These are phyloP conservation scores for Perccottus glenii DNA, from an alignment of 2,113 vertebrate genomes.

Conservation along the genomic window DNA sequence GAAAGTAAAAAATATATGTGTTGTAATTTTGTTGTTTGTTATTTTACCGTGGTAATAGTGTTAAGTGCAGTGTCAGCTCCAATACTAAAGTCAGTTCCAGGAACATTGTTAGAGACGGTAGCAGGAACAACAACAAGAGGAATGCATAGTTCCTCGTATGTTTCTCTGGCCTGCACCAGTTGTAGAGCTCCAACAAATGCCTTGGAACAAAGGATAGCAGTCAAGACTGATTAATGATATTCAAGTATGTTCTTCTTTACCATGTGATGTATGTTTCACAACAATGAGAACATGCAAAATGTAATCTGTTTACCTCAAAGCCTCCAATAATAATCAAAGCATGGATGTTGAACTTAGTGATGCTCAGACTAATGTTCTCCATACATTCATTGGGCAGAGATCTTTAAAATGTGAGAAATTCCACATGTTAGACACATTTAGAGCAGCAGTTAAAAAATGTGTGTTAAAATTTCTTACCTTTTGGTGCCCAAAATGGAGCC, in stretches of 20 bases:
- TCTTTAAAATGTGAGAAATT: slow-evolving; percentile 61
- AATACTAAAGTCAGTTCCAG: slow-evolving; percentile 90
- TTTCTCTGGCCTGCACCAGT: slow-evolving; percentile 84
- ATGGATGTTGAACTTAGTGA: slow-evolving; percentile 86
- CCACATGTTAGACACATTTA: background rate
- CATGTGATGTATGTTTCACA: background rate
- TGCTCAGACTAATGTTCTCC: slow-evolving; percentile 86
- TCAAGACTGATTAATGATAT: too few species aligned
- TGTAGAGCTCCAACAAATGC: slow-evolving; percentile 85
- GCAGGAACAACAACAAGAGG: slow-evolving; percentile 87
- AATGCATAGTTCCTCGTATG: slow-evolving; percentile 89
- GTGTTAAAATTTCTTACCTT: slow-evolving; percentile 73
- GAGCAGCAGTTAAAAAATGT: background rate
- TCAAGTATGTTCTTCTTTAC: background rate
- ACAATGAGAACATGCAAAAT: background rate
- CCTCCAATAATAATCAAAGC: slow-evolving; percentile 88
- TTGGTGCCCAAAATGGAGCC: slow-evolving; percentile 92
- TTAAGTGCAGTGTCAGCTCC: slow-evolving; percentile 91
- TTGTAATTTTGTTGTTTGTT: background rate
- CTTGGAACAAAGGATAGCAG: slow-evolving; percentile 52
- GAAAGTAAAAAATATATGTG: background rate
- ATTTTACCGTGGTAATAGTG: slow-evolving; percentile 82
- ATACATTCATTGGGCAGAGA: slow-evolving; percentile 82
- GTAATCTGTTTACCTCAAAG: slow-evolving; percentile 82
- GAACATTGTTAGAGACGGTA: slow-evolving; percentile 92